These are phyloP conservation scores for human DNA, from an alignment of 2,113 vertebrate species.

Conservation along the genomic window GRCh38 chr13:55934001-55934500, in stretches of 20 bases:
- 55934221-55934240: not conserved
- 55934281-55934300: slow-evolving; percentile 37
- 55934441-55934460: not conserved
- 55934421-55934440: not conserved
- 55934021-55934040: slow-evolving; percentile 47
- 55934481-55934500: not conserved
- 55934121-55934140: slow-evolving; percentile 69
- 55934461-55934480: not conserved
- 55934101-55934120: slow-evolving; percentile 56
- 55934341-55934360: not conserved
- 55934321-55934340: slow-evolving; percentile 41
- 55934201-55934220: slow-evolving; percentile 36
- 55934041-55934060: slow-evolving; percentile 54
- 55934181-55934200: slow-evolving; percentile 45
- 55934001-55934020: slow-evolving; percentile 70
- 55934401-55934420: slow-evolving; percentile 8
- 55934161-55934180: slow-evolving; percentile 57
- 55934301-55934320: not conserved
- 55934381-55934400: not conserved
- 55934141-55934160: slow-evolving; percentile 55
- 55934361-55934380: not conserved
- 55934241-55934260: not conserved
- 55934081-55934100: slow-evolving; percentile 71
- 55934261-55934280: not conserved
- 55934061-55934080: slow-evolving; percentile 68